phyloP scores from a whole-genome alignment of 2,113 vertebrate species.

The Epinephelus lanceolatus region DNA sequence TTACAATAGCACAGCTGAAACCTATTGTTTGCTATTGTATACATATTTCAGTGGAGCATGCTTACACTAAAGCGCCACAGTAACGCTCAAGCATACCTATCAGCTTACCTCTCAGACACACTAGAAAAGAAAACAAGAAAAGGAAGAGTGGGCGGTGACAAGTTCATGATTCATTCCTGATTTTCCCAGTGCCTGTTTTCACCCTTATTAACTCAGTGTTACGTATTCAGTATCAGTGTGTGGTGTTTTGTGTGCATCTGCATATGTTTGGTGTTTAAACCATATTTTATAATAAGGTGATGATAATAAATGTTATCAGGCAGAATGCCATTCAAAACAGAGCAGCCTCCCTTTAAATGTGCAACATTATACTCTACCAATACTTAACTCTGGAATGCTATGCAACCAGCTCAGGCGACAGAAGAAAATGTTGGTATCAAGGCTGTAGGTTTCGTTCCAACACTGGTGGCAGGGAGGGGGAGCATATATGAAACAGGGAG shows the following conservation, averaged over 20 bases:
- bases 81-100: not conserved
- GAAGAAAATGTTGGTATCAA: too few species aligned
- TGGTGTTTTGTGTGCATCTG: not conserved
- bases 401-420: too few species aligned
- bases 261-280: not conserved
- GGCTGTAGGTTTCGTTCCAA: too few species aligned
- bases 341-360: not conserved
- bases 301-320: not conserved
- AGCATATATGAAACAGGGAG: too few species aligned
- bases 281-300: not conserved
- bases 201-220: not conserved
- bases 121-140: not conserved
- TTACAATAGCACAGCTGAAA: not conserved
- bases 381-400: not conserved
- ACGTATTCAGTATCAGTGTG: constrained; percentile 1
- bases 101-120: not conserved
- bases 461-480: too few species aligned
- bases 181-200: constrained; percentile 56
- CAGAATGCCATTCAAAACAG: not conserved
- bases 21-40: not conserved
- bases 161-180: constrained; percentile 65
- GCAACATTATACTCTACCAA: not conserved
- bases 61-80: not conserved
- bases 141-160: not conserved
- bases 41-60: not conserved